A percentile compares a stretch with the other conserved stretches of the same genome.
Conservation (phyloP, 30 jellyfish, hydroid and myxozoan species). For the Rhopilema esculentum region DNA sequence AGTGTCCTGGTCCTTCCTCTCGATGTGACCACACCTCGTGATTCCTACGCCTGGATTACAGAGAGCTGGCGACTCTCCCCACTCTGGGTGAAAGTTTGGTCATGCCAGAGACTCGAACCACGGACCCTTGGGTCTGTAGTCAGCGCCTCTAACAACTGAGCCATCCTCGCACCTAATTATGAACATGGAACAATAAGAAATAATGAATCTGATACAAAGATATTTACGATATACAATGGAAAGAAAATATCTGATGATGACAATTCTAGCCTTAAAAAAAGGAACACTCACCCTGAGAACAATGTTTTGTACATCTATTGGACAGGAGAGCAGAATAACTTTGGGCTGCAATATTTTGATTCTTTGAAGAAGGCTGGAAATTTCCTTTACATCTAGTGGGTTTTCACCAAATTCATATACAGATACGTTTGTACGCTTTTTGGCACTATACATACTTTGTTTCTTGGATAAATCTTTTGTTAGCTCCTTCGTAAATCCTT, state of each 20-base stretch:
- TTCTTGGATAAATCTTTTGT: background rate
- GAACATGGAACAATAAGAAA: too few species aligned
- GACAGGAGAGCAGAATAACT: conserved; percentile 16
- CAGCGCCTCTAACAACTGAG: too few species aligned
- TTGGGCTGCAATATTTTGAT: conserved; percentile 11
- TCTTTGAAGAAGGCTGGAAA: background rate
- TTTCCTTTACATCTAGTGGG: background rate
- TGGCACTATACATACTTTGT: background rate
- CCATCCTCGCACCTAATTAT: too few species aligned
- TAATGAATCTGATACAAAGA: too few species aligned
- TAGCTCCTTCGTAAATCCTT: background rate
- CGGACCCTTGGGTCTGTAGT: too few species aligned
- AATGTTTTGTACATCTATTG: conserved; percentile 6
- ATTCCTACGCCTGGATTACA: too few species aligned
- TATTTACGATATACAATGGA: background rate
- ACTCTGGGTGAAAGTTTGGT: too few species aligned
- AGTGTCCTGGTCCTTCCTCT: too few species aligned
- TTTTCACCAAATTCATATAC: conserved; percentile 5
- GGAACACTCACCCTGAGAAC: conserved; percentile 48
- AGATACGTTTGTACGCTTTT: conserved; percentile 3
- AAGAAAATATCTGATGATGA: background rate
- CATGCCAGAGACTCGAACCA: too few species aligned
- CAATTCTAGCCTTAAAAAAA: background rate
- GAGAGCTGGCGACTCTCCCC: too few species aligned
- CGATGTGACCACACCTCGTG: too few species aligned